Base-by-base conservation (phyloP, 2,113 vertebrate genomes). In the Gymnorhina tibicen region DNA sequence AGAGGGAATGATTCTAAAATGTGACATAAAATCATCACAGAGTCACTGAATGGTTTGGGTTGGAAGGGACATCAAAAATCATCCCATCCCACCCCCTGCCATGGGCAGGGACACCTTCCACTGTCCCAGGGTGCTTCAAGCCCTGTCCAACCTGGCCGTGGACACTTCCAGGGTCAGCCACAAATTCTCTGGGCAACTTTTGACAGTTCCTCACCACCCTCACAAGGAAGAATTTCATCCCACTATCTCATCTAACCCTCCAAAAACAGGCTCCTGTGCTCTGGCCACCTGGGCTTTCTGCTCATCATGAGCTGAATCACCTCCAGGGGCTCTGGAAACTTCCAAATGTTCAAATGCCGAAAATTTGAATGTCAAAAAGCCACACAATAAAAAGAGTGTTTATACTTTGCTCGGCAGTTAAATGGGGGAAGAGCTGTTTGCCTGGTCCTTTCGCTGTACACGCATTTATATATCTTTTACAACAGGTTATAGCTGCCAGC, bases 121-220 rank as follows among this genome's bases (percentile, higher is more conserved):
- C 26, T 19, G 10, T 16, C 27, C 27, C 87, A 63, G 41, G 8
- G 2, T 69, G 46, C 55, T 77, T 55, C 63, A 60, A 60, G 27
- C 32, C 14, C 52, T 0, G 0, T 76, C 53, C 62, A 76, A 0
- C 18, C 18, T 46, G 73, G 23, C 33, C 23, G 39, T 53, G 39
- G 39, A 24, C 3, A 20, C 19, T 69, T 19, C 39, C 46, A 78
- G 15, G 27, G 9, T 68, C 44, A 44, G 9, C 63, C 46, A 52
- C 9, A 33, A 60, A 28, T 60, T 60, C 33, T 39, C 28, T 78
- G 64, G 23, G 10, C 8, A 37, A 2, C 23, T 53, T 78, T 2
- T 19, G 73, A 16, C 39, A 62, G 74, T 20, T 46, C 33, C 13
- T 87, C 55, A 28, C 7, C 27, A 16, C 12, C 10, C 8, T 62